Percentiles rank a stretch among this genome's conserved stretches.
Conservation (phyloP, 2,888 invertebrate species). For the Cordylochernes scorpioides region DNA sequence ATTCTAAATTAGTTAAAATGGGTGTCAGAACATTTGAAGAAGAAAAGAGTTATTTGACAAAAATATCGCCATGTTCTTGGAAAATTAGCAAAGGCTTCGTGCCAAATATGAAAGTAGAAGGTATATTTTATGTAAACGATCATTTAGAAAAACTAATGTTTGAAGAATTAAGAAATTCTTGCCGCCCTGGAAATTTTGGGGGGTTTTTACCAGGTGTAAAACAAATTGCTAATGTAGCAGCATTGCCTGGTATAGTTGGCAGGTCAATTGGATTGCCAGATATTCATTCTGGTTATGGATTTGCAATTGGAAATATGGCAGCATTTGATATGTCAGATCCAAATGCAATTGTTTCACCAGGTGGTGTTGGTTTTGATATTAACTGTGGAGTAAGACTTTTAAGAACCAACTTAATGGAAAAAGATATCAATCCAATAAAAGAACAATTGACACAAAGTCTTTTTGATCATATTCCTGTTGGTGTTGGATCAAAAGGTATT, state of each 20-base stretch:
- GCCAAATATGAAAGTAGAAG: constrained; percentile 94
- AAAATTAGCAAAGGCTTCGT: constrained; percentile 93
- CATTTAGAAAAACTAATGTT: constrained; percentile 81
- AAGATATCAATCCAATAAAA: constrained; percentile 75
- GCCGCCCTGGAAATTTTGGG: constrained; percentile 62
- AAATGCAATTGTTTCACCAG: constrained; percentile 75
- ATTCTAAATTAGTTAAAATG: constrained; percentile 12
- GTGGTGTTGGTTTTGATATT: constrained; percentile 96
- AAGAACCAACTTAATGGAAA: constrained; percentile 73
- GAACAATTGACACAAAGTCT: constrained; percentile 86
- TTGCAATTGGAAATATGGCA: constrained; percentile 99
- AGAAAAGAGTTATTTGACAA: constrained; percentile 73
- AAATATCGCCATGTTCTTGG: constrained; percentile 57
- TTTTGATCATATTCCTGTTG: constrained; percentile 97
- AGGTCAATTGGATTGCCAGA: constrained; percentile 78
- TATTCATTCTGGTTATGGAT: constrained; percentile 94
- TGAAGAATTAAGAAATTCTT: constrained; percentile 72
- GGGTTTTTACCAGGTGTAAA: constrained; percentile 95
- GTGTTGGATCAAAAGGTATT: constrained; percentile 93
- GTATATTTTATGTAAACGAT: constrained; percentile 80
- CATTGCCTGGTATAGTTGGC: constrained; percentile 85
- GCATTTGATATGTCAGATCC: constrained; percentile 88
- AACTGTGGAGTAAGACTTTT: constrained; percentile 90
- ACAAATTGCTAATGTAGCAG: constrained; percentile 96
- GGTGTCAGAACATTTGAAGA: constrained; percentile 42